Base-by-base conservation (phyloP, 2,797 vertebrate genomes). In the Glyptemys insculpta region DNA sequence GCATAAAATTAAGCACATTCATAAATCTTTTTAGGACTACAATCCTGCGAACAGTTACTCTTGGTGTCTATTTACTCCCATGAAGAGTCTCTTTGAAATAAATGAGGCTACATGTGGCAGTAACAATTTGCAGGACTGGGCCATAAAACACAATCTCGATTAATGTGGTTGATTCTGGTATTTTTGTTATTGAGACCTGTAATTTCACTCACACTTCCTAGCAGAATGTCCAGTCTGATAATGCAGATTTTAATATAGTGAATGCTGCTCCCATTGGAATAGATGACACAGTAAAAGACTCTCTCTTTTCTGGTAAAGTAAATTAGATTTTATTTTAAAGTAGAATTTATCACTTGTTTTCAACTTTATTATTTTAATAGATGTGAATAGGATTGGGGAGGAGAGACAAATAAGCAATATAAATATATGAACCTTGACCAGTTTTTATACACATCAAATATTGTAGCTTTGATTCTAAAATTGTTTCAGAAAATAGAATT, bases 171-270 rank as follows among this genome's bases (percentile, higher is more conserved):
- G 16, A 89, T 93, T 93, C 89, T 86, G 93, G 21, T 68, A 54
- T 93, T 93, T 95, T 72, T 93, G 91, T 88, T 83, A 89, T 50
- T 27, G n/a, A 86, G 85, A 93, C 85, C 50, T 37, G 62, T 81
- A 62, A 91, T 94, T 94, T 92, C 76, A 76, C 84, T 88, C 81
- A 53, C 0, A 5, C 79, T 93, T 87, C 79, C n/a, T 91, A 83
- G 91, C 52, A 93, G 56, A 90, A 87, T 85, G 16, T 95, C 92
- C 93, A 95, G 95, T 91, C 88, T 93, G 92, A 91, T 78, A 65
- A 91, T 85, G 79, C 25, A 50, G 79, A 89, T 89, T 93, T 29
- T 88, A 87, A 91, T 21, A 44, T n/a, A 85, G 62, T 65, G 80
- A 94, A 92, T 87, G 83, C 83, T 88, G 12, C 14, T 88, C 91